Evolutionary conservation across 2,113 vertebrate species (phyloP).

Genomic region (Gavialis gangeticus): DNA sequence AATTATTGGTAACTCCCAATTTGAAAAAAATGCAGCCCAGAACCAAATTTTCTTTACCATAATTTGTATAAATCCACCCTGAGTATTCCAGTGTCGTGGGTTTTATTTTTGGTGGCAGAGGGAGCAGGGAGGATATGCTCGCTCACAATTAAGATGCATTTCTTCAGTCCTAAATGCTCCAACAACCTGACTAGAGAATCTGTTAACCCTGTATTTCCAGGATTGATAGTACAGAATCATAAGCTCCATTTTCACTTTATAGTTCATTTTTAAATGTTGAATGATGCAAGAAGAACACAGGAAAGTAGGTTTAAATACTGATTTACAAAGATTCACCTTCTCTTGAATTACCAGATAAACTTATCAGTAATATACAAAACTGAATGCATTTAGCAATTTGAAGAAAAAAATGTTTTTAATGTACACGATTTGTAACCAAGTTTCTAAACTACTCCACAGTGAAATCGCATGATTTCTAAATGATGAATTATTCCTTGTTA

Average conservation of each 20-base stretch:
- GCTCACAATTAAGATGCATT: neutral
- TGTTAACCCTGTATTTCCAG: neutral
- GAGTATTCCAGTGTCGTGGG: neutral
- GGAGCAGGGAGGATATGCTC: too few species aligned
- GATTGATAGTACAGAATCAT: too few species aligned
- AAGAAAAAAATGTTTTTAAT: neutral
- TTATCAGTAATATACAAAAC: neutral
- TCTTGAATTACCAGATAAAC: neutral
- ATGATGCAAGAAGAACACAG: too few species aligned
- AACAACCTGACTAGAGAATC: neutral
- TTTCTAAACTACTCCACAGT: too few species aligned
- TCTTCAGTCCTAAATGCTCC: neutral
- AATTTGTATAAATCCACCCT: neutral
- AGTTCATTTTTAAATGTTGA: too few species aligned
- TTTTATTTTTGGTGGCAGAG: neutral
- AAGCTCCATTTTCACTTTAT: too few species aligned
- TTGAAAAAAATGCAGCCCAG: neutral
- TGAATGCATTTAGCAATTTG: neutral
- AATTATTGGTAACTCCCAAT: neutral
- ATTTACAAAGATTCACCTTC: neutral
- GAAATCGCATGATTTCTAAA: too few species aligned
- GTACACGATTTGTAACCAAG: too few species aligned
- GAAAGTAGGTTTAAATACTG: neutral
- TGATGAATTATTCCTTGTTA: too few species aligned
- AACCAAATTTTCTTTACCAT: rapidly evolving